Percentiles rank a stretch among this genome's conserved stretches.
Evolutionary conservation across 2,113 vertebrate genomes (phyloP).

Genomic region (Hydrolagus affinis): DNA sequence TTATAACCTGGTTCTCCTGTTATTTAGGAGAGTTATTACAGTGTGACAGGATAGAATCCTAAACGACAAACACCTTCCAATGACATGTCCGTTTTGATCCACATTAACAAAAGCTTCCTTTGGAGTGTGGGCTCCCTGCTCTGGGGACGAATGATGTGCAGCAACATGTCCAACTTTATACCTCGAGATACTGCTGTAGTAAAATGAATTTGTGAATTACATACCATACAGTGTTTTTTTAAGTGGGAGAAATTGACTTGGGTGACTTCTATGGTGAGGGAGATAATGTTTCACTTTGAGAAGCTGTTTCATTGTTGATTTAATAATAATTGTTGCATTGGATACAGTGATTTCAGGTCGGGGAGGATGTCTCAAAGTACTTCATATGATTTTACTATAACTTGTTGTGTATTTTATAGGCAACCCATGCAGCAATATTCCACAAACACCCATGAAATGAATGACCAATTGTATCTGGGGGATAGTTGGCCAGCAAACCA

Average conservation of each 20-base stretch:
- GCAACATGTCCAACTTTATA: not conserved
- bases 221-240: not conserved
- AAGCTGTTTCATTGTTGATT: not conserved
- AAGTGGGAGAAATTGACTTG: not conserved
- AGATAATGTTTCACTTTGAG: not conserved
- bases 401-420: no score
- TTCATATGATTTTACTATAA: no score
- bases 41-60: not conserved
- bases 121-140: not conserved
- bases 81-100: not conserved
- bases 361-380: no score
- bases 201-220: not conserved
- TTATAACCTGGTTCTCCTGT: not conserved
- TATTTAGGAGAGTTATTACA: not conserved
- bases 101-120: not conserved
- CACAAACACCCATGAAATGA: no score
- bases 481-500: no score
- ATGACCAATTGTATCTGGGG: no score
- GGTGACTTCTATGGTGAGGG: not conserved
- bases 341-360: no score
- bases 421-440: no score
- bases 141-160: not conserved
- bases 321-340: no score
- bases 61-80: not conserved
- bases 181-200: not conserved